phyloP scores from a whole-genome alignment of 1,140 invertebrate species.

The Drosophila repleta region DNA sequence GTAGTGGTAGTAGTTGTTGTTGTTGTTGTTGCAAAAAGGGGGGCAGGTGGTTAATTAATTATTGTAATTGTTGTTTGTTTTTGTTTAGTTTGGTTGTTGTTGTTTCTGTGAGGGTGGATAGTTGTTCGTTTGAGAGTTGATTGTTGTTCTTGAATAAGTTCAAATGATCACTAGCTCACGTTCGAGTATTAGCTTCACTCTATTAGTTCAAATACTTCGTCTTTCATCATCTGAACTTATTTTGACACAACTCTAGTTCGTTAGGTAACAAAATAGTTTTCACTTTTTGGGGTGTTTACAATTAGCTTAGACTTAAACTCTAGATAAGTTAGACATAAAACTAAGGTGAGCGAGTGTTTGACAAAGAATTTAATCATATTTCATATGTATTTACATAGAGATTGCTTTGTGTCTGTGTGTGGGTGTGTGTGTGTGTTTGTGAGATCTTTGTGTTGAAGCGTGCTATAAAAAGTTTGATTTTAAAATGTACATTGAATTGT shows the following conservation, averaged over 20 bases:
- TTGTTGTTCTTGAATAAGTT: background rate
- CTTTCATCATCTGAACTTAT: background rate
- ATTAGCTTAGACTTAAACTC: slow-evolving; percentile 31
- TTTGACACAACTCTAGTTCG: background rate
- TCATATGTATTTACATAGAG: slow-evolving; percentile 57
- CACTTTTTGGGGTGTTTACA: slow-evolving; percentile 23
- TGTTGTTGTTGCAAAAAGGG: slow-evolving; percentile 70
- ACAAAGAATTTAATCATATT: slow-evolving; percentile 24
- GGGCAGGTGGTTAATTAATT: slow-evolving; percentile 78
- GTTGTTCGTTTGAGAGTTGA: slow-evolving; percentile 6
- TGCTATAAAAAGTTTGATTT: slow-evolving; percentile 50
- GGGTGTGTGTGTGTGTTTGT: background rate
- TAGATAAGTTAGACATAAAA: slow-evolving; percentile 9
- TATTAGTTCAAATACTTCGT: background rate
- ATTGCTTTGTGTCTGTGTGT: slow-evolving; percentile 7
- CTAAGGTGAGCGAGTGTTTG: slow-evolving; percentile 30
- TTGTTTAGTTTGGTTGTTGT: slow-evolving; percentile 17
- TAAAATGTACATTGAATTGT: slow-evolving; percentile 37
- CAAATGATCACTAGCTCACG: background rate
- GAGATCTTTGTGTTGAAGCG: slow-evolving; percentile 57
- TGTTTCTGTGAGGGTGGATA: slow-evolving; percentile 24
- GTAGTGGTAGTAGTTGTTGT: slow-evolving; percentile 54
- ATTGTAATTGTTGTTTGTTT: slow-evolving; percentile 53
- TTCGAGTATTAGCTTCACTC: too few species aligned
- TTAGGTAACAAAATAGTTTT: background rate